phyloP scores from a whole-genome alignment of 2,888 invertebrate species.

The Orthosia gracilis region DNA sequence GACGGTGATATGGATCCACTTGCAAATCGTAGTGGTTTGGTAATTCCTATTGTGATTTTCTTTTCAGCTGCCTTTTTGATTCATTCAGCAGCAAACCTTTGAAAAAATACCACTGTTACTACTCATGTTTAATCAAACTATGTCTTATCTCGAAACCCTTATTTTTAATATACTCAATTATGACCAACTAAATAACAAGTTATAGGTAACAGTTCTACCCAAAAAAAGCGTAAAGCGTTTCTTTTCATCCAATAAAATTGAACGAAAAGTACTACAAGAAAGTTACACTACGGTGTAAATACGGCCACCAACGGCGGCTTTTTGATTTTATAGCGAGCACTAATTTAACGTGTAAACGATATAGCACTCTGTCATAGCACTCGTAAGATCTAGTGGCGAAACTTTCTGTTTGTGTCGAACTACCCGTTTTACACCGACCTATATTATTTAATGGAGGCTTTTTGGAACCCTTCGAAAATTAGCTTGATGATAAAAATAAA shows the following conservation, averaged over 20 bases:
- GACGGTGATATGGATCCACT: no score
- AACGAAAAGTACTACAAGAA: no score
- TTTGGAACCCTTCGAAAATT: slow-evolving; percentile 4
- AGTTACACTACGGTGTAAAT: slow-evolving; percentile 64
- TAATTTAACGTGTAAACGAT: slow-evolving; percentile 80
- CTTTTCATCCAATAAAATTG: no score
- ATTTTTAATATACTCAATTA: no score
- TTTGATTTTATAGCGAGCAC: slow-evolving; percentile 83
- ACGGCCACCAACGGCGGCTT: slow-evolving; percentile 67
- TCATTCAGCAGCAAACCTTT: no score
- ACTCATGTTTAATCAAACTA: no score
- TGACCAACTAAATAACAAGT: no score
- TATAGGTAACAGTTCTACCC: no score
- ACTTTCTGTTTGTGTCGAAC: slow-evolving; percentile 56
- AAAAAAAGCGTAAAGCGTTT: no score
- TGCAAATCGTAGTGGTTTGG: neutral
- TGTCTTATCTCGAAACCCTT: no score
- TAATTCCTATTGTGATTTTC: neutral
- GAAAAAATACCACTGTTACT: no score
- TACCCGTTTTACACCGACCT: slow-evolving; percentile 16
- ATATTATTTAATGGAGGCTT: slow-evolving; percentile 16
- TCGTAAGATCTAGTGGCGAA: slow-evolving; percentile 66
- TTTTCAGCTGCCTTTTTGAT: neutral
- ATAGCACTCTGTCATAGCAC: slow-evolving; percentile 78
- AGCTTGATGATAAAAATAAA: neutral